Conservation (phyloP, 1,140 invertebrate genomes). For the Apis dorsata region DNA sequence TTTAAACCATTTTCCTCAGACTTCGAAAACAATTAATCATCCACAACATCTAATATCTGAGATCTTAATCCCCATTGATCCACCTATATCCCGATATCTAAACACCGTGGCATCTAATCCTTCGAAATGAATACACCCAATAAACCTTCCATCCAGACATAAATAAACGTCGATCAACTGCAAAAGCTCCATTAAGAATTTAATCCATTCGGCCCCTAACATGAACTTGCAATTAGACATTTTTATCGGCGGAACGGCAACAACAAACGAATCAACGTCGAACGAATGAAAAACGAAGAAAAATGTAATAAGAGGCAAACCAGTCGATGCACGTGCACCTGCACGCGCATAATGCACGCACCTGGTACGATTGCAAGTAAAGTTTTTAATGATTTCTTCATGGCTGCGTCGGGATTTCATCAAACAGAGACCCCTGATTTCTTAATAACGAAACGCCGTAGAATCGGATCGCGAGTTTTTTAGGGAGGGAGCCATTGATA, state of each 20-base stretch:
- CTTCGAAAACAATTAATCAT: too few species aligned
- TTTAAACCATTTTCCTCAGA: too few species aligned
- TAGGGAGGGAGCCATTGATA: not conserved
- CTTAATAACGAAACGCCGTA: slow-evolving; percentile 42
- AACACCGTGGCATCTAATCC: not conserved
- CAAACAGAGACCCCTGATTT: slow-evolving; percentile 39
- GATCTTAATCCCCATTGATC: too few species aligned
- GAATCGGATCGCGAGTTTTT: not conserved
- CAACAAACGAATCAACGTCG: not conserved
- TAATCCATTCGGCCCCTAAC: not conserved
- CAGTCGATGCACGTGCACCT: slow-evolving; percentile 41
- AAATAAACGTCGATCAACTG: not conserved
- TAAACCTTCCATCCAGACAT: not conserved
- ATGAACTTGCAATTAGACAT: not conserved
- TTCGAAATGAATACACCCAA: not conserved
- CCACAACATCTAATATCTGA: too few species aligned
- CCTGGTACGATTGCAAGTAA: slow-evolving; percentile 35
- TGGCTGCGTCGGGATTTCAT: slow-evolving; percentile 49
- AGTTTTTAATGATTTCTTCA: slow-evolving; percentile 50
- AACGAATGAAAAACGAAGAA: not conserved
- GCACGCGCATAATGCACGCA: slow-evolving; percentile 29
- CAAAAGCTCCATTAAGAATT: not conserved
- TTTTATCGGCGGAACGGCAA: not conserved
- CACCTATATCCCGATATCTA: not conserved
- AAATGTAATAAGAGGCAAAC: not conserved